Percentiles rank a stretch among this genome's conserved stretches.
Conservation (phyloP, 2,797 vertebrate genomes). For the Poliocrania exsul region DNA sequence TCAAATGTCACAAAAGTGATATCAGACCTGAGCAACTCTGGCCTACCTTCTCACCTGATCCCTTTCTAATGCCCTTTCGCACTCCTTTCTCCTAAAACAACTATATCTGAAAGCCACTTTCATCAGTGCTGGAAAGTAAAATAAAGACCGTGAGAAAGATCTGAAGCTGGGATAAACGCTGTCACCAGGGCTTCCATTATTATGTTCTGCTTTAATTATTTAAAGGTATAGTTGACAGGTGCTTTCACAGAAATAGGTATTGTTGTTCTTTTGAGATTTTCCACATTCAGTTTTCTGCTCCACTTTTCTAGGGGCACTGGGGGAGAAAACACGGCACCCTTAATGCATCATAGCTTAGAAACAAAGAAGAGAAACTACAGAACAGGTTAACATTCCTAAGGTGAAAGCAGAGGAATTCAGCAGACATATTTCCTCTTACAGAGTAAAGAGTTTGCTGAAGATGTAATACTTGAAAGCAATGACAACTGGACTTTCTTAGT, state of each 20-base stretch:
- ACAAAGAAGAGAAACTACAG: background rate
- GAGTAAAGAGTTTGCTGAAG: background rate
- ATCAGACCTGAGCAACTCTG: background rate
- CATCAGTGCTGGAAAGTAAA: background rate
- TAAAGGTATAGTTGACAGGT: background rate
- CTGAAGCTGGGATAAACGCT: background rate
- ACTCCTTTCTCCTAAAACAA: background rate
- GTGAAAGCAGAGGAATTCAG: background rate
- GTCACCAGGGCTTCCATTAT: background rate
- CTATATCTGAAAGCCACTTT: background rate
- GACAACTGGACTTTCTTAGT: background rate
- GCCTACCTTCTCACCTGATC: background rate
- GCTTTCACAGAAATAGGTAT: background rate
- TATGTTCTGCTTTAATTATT: background rate
- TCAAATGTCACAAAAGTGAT: background rate
- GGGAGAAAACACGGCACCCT: background rate
- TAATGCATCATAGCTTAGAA: background rate
- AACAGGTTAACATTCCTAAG: background rate
- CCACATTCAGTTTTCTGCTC: background rate
- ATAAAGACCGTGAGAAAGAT: constrained; percentile 30
- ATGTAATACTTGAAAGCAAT: accelerated
- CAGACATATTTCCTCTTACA: background rate
- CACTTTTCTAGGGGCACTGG: accelerated
- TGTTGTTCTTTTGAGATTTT: background rate
- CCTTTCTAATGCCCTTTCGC: accelerated